Base-by-base conservation (phyloP, 2,888 invertebrate species). In the Stenurella melanura region DNA sequence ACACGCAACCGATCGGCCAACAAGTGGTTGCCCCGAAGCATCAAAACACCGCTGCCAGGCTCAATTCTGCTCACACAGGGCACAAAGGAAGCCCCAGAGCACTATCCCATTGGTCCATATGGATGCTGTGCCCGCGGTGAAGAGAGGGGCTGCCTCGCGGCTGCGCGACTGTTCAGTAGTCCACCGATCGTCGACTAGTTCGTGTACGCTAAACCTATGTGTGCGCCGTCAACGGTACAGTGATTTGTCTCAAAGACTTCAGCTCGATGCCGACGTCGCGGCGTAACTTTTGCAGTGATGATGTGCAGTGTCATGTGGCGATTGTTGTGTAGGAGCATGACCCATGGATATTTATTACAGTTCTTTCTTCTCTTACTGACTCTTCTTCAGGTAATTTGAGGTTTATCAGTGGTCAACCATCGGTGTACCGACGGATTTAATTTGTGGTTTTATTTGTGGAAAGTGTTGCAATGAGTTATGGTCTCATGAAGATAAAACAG, bases 251-350 rank as follows among this genome's bases (percentile, higher is more conserved):
- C 66, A 76, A 78, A 81, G 78, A 80, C 78, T 75, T 76, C 77
- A 79, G 78, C 80, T 80, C 81, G 79, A 83, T 81, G 81, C 76
- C 80, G 81, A 79, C 80, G 82, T 78, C 75, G 82, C 85, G 86
- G 84, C 83, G 82, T 83, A 84, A 80, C 79, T 74, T 80, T 84
- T 80, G 76, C 83, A 83, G 88, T 88, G 88, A 89, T 88, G 86
- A 90, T 90, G 90, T 90, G 90, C 88, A 89, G 90, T 89, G 90
- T 90, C 87, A 89, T 90, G 90, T 90, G 90, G 90, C 89, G 90
- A 84, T 89, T 90, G 86, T 88, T 90, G 88, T 89, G 89, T 89
- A 90, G 90, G 88, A 90, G 89, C 89, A 90, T 90, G 90, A 90
- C 90, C 87, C 90, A 90, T 88, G 90, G 90, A 90, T 90, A 90